Percentiles rank a stretch among this genome's conserved stretches.
Evolutionary conservation across 2,797 vertebrate species (phyloP).

Genomic region (Tokudaia tokunoshimensis): DNA sequence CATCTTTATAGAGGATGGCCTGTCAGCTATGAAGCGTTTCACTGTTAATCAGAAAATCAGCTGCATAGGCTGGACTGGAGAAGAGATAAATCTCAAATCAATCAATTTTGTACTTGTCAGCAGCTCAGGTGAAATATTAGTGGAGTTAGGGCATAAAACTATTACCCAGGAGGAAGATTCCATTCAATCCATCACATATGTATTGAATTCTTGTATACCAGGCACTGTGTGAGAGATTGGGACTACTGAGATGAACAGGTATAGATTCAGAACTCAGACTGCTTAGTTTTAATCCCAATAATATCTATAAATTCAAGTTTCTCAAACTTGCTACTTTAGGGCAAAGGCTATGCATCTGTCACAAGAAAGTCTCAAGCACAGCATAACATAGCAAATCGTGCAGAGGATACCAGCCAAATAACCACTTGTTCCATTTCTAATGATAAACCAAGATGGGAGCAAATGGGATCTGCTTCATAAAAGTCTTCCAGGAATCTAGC

Average conservation of each 20-base stretch:
- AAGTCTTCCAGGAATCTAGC: neutral
- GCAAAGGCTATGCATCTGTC: neutral
- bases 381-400: neutral
- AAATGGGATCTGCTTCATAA: neutral
- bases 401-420: too few species aligned
- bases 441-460: neutral
- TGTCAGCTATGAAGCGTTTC: constrained; percentile 80
- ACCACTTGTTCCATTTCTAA: neutral
- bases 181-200: constrained; percentile 63
- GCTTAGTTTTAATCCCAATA: neutral
- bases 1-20: constrained; percentile 76
- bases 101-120: constrained; percentile 80
- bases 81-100: constrained; percentile 82
- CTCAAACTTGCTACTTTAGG: neutral
- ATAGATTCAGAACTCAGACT: constrained; percentile 11
- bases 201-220: constrained; percentile 57
- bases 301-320: neutral
- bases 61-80: constrained; percentile 73
- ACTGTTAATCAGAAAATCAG: constrained; percentile 83
- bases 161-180: constrained; percentile 72
- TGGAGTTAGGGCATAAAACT: constrained; percentile 65
- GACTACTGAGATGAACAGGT: neutral
- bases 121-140: constrained; percentile 77
- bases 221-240: constrained; percentile 9
- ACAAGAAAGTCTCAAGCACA: neutral